Conservation (phyloP, 2,113 vertebrate genomes). For the Tursiops truncatus region DNA sequence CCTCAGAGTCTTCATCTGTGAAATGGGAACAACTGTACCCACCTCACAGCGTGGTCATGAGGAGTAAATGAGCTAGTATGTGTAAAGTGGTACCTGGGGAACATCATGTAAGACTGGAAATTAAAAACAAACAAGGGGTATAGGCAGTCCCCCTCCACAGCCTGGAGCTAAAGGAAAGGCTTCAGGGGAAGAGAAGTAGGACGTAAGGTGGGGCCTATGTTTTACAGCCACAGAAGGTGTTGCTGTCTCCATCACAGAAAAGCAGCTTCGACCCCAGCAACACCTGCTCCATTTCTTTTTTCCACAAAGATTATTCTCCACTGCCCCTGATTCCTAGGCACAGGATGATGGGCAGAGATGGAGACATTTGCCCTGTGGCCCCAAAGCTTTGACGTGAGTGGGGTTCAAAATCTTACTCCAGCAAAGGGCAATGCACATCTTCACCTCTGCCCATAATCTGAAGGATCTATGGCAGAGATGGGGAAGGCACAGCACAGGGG, state of each 20-base stretch:
- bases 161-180: neutral
- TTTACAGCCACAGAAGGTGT: neutral
- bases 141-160: neutral
- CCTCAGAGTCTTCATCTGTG: neutral
- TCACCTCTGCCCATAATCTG: neutral
- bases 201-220: neutral
- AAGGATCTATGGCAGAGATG: neutral
- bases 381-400: neutral
- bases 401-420: neutral
- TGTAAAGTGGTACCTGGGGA: neutral
- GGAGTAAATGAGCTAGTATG: neutral
- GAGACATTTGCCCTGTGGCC: neutral
- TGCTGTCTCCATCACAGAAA: neutral
- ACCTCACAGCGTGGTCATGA: neutral
- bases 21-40: neutral
- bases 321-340: neutral
- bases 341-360: neutral
- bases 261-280: neutral
- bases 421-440: neutral
- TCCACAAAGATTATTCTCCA: neutral
- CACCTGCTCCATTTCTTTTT: neutral
- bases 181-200: neutral
- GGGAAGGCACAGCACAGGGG: neutral
- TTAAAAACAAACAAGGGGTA: neutral
- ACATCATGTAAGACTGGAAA: neutral